Evolutionary conservation across 2,797 vertebrate genomes (phyloP).

Genomic region (Chloroceryle inda): DNA sequence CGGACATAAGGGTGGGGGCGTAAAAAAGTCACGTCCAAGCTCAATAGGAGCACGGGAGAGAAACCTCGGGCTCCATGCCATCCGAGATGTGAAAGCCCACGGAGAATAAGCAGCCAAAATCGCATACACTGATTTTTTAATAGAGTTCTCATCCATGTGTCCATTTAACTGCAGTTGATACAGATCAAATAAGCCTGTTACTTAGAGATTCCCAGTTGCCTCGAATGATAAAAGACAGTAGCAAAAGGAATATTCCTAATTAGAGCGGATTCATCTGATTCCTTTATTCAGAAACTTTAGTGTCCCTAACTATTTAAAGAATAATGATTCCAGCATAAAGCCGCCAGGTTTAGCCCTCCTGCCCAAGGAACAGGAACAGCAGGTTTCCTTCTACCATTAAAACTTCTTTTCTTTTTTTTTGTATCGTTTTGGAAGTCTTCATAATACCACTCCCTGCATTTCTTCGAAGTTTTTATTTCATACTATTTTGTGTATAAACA

Average conservation of each 20-base stretch:
- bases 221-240: conserved; percentile 56
- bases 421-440: not conserved
- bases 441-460: not conserved
- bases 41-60: conserved; percentile 66
- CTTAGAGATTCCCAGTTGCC: conserved; percentile 55
- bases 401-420: not conserved
- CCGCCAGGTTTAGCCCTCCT: not conserved
- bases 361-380: not conserved
- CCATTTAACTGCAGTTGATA: conserved; percentile 61
- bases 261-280: conserved; percentile 26
- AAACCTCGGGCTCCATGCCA: conserved; percentile 69
- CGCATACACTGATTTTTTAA: conserved; percentile 60
- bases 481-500: not conserved
- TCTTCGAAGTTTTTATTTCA: not conserved
- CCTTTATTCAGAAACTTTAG: conserved; percentile 20
- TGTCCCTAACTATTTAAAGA: conserved; percentile 14
- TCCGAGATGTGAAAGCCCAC: conserved; percentile 69
- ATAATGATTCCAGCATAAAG: not conserved
- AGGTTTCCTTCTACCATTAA: not conserved
- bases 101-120: conserved; percentile 65
- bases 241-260: conserved; percentile 53
- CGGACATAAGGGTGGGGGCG: conserved; percentile 72
- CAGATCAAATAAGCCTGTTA: conserved; percentile 66
- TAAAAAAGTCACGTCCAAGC: conserved; percentile 73
- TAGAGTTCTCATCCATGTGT: conserved; percentile 71